Base-by-base conservation (phyloP, 2,113 vertebrate genomes). In the Willisornis vidua region DNA sequence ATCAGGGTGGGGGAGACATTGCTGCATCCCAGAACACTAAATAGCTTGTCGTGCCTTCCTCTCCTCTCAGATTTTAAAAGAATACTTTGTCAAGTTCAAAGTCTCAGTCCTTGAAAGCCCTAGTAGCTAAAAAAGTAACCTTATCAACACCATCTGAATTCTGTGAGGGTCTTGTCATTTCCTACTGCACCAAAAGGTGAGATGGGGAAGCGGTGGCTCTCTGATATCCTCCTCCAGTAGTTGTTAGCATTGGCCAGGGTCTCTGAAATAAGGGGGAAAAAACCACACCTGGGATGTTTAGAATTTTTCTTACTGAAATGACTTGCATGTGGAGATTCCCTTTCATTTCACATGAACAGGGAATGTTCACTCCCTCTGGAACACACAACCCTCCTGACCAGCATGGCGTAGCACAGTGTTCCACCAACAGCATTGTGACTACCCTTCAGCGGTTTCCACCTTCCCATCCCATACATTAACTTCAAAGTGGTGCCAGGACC, bases 251-350 rank as follows among this genome's bases (percentile, higher is more conserved):
- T 67, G 76, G 26, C 35, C 52, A 78, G 39, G 19, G 33, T 74
- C 14, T 39, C n/a, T 81, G 33, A 85, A 70, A 48, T 19, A 25
- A 37, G 31, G 37, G 29, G 29, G 28, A 61, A 75, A 61, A 16
- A 54, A 12, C 4, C 20, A 62, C 33, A 22, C 14, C 25, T 49
- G 75, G 24, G 14, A 51, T 0, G 0, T 48, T 28, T 52, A 72
- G 39, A 7, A 25, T 48, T 63, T 66, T 57, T 59, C 46, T 55
- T 80, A 31, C 8, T 71, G 55, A 74, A 48, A n/a, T 55, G 41
- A 13, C 29, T 31, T 59, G 46, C 2, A 1, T 14, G 18, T 52
- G 14, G 18, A 66, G 28, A 62, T 76, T 72, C 24, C 45, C 13
- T 68, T 49, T 41, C 45, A n/a, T n/a, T 84, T 82, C 43, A 31